phyloP scores from a whole-genome alignment of 2,113 vertebrate genomes.

The Rhinopithecus roxellana region DNA sequence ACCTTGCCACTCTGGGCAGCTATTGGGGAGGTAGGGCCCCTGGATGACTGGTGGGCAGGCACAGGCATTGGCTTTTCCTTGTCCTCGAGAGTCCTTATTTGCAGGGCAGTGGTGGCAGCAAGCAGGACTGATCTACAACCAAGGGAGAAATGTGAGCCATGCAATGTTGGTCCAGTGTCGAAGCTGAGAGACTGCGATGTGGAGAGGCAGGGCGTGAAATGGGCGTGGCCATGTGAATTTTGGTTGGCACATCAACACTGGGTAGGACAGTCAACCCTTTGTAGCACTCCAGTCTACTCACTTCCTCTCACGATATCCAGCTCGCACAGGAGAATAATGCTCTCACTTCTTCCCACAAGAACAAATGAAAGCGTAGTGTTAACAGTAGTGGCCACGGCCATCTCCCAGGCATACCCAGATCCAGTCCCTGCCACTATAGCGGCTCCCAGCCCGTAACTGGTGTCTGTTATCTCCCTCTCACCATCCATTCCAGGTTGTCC shows the following conservation, averaged over 20 bases:
- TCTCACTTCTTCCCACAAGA: neutral
- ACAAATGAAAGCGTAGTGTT: neutral
- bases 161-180: neutral
- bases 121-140: neutral
- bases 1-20: neutral
- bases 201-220: neutral
- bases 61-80: neutral
- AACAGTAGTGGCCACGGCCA: neutral
- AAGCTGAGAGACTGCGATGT: neutral
- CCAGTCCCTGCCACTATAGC: neutral
- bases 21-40: neutral
- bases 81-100: neutral
- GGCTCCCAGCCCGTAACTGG: neutral
- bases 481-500: neutral
- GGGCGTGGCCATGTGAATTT: neutral
- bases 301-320: too few species aligned
- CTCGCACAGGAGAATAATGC: too few species aligned
- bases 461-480: neutral
- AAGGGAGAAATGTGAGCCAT: fast-evolving
- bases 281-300: neutral
- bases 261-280: neutral
- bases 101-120: neutral
- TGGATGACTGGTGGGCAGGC: neutral
- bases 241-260: neutral
- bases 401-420: neutral